Conservation (phyloP, 2,888 invertebrate genomes). For the Griposia aprilina region DNA sequence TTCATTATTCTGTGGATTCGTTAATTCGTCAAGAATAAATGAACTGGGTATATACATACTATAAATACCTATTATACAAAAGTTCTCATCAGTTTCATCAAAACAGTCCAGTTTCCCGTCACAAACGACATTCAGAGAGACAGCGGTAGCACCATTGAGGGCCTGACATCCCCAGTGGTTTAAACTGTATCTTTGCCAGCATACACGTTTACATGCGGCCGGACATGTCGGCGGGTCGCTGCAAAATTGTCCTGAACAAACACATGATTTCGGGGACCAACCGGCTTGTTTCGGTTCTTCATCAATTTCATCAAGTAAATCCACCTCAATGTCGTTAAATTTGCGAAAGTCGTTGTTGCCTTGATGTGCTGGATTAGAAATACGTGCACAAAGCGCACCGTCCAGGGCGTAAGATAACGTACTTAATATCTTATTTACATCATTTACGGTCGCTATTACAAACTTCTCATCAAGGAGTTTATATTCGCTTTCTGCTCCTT, state of each 20-base stretch:
- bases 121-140: conserved; percentile 78
- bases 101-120: conserved; percentile 86
- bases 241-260: conserved; percentile 75
- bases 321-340: conserved; percentile 42
- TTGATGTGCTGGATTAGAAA: conserved; percentile 9
- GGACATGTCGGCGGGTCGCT: conserved; percentile 68
- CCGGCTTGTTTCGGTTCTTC: conserved; percentile 40
- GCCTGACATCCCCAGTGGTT: conserved; percentile 78
- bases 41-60: conserved; percentile 4
- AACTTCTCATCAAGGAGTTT: conserved; percentile 48
- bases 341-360: conserved; percentile 26
- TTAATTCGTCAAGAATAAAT: neutral
- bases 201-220: conserved; percentile 75
- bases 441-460: conserved; percentile 66
- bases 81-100: conserved; percentile 82
- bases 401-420: conserved; percentile 74
- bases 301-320: conserved; percentile 34
- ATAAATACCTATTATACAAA: conserved; percentile 75
- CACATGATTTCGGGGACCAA: conserved; percentile 73
- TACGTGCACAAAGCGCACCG: conserved; percentile 72
- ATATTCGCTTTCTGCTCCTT: conserved; percentile 22
- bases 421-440: conserved; percentile 74
- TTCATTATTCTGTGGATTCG: neutral
- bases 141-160: conserved; percentile 67
- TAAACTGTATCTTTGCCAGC: conserved; percentile 78